Base-by-base conservation (phyloP, 2,888 invertebrate genomes). In the Hanleya hanleyi region DNA sequence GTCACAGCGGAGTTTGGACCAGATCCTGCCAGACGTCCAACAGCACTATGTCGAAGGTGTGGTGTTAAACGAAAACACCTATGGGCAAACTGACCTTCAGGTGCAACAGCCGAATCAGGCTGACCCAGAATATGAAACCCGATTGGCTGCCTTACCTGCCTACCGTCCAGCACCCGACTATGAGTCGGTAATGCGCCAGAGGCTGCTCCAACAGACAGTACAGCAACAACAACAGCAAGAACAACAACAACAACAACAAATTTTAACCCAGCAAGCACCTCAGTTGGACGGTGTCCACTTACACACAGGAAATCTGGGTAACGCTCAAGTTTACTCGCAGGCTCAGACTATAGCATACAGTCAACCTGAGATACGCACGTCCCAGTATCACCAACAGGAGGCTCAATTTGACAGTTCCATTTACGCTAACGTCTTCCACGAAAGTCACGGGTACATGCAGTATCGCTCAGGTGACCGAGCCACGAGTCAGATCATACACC, bases 81-180 rank as follows among this genome's bases (percentile, higher is more conserved):
- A 57, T 26, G 29, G 57, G 26, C 22, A 57, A 22, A 32, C 57
- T 15, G 57, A 57, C 57, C 15, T 57, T 15, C 22, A 22, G 12
- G 29, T 22, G 15, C 57, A 57, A 26, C 76, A 75, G 26, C 49
- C 68, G 12, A 68, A 74, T 3, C 75, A 73, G 15, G 51, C 67
- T 9, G 79, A 80, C 51, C 84, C 83, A 3, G 74, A 75, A 26
- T 84, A 84, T 67, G 80, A 82, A 4, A 79, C 77, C 51, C 76
- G 85, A 47, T 76, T 77, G 7, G 84, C 84, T 2, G 73, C 84
- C 26, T 78, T 90, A 35, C 91, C 91, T 0, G 85, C 89, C 1
- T 92, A 92, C 82, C 82, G 97, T 1, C 96, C 96, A 0, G 96
- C 97, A 0, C 98, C 98, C 0, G 97, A 97, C 91, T 98, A 98